phyloP scores from a whole-genome alignment of 37 sponge, comb jelly and placozoan genomes.

The Ephydatia muelleri region DNA sequence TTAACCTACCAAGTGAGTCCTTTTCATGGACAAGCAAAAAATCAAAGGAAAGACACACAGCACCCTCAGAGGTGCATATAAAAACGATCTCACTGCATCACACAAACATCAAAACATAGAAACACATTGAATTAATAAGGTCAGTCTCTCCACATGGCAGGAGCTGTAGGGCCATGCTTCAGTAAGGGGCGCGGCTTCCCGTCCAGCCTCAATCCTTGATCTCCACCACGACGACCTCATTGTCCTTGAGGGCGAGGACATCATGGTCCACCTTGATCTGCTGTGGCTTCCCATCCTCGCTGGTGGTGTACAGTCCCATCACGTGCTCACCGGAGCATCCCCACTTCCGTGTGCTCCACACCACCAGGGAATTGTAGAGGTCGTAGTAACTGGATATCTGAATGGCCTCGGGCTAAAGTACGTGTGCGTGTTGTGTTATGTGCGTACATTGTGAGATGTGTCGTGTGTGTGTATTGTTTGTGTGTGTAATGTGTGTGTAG shows the following conservation, averaged over 20 bases:
- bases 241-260: slow-evolving; percentile 56
- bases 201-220: slow-evolving; percentile 56
- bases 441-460: slow-evolving; percentile 7
- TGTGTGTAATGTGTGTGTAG: background rate
- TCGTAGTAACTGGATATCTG: slow-evolving; percentile 66
- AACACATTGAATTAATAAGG: too few relatives aligned
- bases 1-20: too few relatives aligned
- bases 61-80: too few relatives aligned
- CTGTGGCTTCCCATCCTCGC: slow-evolving; percentile 47
- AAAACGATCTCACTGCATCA: too few relatives aligned
- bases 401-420: slow-evolving; percentile 33
- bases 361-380: slow-evolving; percentile 61
- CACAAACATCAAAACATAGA: too few relatives aligned
- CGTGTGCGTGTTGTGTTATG: background rate
- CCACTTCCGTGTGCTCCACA: slow-evolving; percentile 75
- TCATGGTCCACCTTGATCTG: slow-evolving; percentile 64
- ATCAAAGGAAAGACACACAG: too few relatives aligned
- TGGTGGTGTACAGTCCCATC: slow-evolving; percentile 46
- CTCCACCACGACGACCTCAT: slow-evolving; percentile 54
- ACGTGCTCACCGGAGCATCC: slow-evolving; percentile 70
- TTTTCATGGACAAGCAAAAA: too few relatives aligned
- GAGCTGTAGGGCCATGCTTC: too few relatives aligned
- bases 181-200: too few relatives aligned
- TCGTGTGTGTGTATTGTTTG: slow-evolving; percentile 4
- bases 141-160: too few relatives aligned